Evolutionary conservation across 2,113 vertebrate species (phyloP), one percentile per base, ranked within the genome.

Genomic region (Trematomus loennbergii): DNA sequence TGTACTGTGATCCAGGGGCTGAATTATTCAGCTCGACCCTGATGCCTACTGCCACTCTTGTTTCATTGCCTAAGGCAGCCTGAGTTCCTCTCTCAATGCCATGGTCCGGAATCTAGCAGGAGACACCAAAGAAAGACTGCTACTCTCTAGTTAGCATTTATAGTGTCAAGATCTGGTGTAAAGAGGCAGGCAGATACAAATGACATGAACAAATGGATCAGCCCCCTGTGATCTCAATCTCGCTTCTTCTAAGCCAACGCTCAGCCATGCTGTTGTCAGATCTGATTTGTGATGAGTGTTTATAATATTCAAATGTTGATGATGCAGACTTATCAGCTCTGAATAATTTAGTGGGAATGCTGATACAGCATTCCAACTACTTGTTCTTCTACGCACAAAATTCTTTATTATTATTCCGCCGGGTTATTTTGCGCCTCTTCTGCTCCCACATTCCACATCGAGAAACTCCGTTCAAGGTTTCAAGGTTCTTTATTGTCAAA

Each of bases 21-120:
- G 78, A 94, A 93, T 93, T 88, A 93, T 93, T 93, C 78, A 92
- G 71, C 81, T 81, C 60, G 36, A 81, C 84, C 89, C 90, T 87
- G 87, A 92, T 91, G 89, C 83, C 84, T 83, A 62, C 69, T 85
- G 86, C 83, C 86, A 89, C 82, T 89, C 84, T 83, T 81, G 79
- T 91, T 85, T 85, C 73, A 55, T 78, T 71, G 83, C 91, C 88
- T 53, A 46, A 73, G 89, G 87, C 87, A 71, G 62, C 29, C 64
- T 65, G 50, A 87, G 83, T 77, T 88, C 71, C 52, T 68, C 63
- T 90, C 63, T 67, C 65, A 62, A 16, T 67, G 71, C 79, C 61
- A 68, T 60, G 63, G 79, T 88, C 60, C 59, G 53, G 72, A 70
- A 68, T 83, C 55, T 62, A 58, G 65, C 81, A 81, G 63, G 11